phyloP scores from a whole-genome alignment of 2,797 vertebrate species.

The Carcharodon carcharias region DNA sequence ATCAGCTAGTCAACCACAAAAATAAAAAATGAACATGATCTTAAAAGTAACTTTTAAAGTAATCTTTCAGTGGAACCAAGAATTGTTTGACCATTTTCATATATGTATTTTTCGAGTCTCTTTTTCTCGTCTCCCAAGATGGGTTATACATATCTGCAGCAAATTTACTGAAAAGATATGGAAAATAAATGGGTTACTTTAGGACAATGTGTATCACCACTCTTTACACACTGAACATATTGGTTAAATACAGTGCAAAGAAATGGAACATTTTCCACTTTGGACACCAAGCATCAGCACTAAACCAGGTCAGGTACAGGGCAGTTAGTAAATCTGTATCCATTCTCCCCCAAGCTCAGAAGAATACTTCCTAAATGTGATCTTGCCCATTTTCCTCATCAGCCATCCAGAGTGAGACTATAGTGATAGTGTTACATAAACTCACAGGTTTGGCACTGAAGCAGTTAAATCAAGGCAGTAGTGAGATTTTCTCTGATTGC shows the following conservation, averaged over 20 bases:
- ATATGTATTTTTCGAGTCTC: neutral
- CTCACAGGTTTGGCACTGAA: neutral
- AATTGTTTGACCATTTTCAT: conserved; percentile 19
- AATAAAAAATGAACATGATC: neutral
- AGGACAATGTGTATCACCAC: neutral
- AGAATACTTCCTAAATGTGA: neutral
- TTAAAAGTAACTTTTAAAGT: conserved; percentile 7
- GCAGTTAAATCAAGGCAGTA: neutral
- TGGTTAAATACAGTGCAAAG: neutral
- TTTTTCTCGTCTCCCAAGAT: neutral
- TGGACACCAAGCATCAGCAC: neutral
- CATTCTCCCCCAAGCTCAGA: neutral
- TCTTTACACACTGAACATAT: neutral
- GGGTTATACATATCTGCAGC: neutral
- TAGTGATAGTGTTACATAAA: neutral
- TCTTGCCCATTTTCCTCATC: neutral
- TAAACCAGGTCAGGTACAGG: neutral
- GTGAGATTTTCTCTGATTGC: neutral
- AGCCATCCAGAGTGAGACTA: neutral
- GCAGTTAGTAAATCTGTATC: neutral
- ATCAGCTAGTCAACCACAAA: neutral
- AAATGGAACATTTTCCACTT: neutral
- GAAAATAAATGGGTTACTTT: neutral
- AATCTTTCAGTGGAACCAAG: neutral
- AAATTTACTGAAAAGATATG: conserved; percentile 7